Percentiles rank a stretch among this genome's conserved stretches.
These are phyloP conservation scores for Phodopus roborovskii DNA, from an alignment of 2,113 vertebrate species.

Conservation along the genomic window DNA sequence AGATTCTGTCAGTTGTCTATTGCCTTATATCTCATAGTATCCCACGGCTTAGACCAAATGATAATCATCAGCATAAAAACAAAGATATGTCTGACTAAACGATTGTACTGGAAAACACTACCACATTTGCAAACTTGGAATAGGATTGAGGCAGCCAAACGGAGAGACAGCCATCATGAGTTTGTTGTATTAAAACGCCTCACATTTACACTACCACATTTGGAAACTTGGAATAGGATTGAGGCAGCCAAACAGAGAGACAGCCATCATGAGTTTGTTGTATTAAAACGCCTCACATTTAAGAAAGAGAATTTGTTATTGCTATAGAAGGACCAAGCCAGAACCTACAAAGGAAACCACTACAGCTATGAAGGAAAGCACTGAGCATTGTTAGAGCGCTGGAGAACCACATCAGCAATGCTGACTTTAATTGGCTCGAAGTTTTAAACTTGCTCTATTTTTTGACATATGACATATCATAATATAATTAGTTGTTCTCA, in stretches of 20 bases:
- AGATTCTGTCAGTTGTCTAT: neutral
- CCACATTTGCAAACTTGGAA: constrained; percentile 5
- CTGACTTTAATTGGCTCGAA: neutral
- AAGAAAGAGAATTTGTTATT: neutral
- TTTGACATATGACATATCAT: neutral
- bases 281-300: constrained; percentile 4
- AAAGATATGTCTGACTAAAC: neutral
- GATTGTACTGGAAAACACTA: neutral
- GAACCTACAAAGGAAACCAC: neutral
- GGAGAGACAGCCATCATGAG: neutral
- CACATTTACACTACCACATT: neutral
- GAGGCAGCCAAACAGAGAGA: neutral
- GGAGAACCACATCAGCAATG: neutral
- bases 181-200: neutral
- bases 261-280: neutral
- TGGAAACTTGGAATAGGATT: constrained; percentile 41
- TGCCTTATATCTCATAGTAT: neutral
- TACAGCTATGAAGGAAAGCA: neutral
- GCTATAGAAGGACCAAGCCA: neutral
- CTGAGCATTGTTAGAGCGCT: neutral
- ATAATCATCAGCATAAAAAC: neutral
- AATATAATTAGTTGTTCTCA: neutral
- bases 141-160: constrained; percentile 12
- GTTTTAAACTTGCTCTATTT: neutral
- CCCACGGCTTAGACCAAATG: neutral